Evolutionary conservation across 1,140 invertebrate species (phyloP).

Genomic region (Bradynema listronoti): DNA sequence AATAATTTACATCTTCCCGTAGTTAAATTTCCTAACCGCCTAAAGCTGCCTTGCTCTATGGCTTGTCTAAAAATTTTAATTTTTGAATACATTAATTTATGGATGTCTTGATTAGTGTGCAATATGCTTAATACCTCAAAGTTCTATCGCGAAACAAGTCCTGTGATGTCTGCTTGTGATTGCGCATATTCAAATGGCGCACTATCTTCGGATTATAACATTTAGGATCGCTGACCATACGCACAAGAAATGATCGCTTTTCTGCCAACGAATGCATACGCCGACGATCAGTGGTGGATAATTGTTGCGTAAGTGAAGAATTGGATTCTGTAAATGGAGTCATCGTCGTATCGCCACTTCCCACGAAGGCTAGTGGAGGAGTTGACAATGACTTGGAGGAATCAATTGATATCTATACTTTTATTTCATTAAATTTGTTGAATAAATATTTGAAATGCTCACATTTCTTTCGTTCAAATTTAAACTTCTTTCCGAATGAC

Average conservation of each 20-base stretch:
- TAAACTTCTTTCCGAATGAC: not conserved
- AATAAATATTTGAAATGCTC: no score
- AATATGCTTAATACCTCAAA: conserved; percentile 36
- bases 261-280: conserved; percentile 39
- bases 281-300: conserved; percentile 14
- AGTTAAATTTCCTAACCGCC: conserved; percentile 20
- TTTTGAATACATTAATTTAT: not conserved
- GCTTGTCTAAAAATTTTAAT: conserved; percentile 35
- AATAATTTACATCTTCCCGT: conserved; percentile 30
- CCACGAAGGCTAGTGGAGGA: no score
- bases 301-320: not conserved
- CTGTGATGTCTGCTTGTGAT: conserved; percentile 57
- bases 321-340: not conserved
- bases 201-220: conserved; percentile 58
- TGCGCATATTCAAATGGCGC: conserved; percentile 55
- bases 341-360: no score
- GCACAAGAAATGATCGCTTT: conserved; percentile 54
- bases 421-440: no score
- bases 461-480: not conserved
- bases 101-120: not conserved
- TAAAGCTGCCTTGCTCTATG: conserved; percentile 39
- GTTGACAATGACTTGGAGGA: not conserved
- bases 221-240: conserved; percentile 57
- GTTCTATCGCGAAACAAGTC: conserved; percentile 51
- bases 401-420: conserved; percentile 12